Conservation (phyloP, 2,797 vertebrate species). For the Tangara arthus region DNA sequence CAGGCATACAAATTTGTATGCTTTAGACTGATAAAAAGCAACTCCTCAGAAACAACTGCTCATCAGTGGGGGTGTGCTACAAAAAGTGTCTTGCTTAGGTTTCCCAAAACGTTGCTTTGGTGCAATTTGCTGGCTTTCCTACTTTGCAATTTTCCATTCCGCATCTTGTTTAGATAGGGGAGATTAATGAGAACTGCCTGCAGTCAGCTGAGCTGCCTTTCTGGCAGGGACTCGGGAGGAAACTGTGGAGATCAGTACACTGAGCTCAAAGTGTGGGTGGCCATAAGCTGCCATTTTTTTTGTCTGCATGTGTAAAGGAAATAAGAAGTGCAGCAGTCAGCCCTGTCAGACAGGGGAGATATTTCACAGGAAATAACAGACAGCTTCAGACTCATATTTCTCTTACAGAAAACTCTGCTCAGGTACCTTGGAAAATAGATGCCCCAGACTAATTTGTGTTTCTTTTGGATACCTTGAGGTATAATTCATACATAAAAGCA, state of each 20-base stretch:
- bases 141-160: neutral
- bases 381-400: neutral
- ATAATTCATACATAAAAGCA: neutral
- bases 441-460: neutral
- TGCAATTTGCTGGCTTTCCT: neutral
- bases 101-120: neutral
- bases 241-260: constrained; percentile 36
- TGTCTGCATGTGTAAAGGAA: neutral
- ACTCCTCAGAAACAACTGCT: neutral
- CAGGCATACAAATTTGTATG: neutral
- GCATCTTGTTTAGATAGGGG: constrained; percentile 41
- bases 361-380: constrained; percentile 33
- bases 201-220: constrained; percentile 31
- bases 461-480: neutral
- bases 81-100: neutral
- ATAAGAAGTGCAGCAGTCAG: constrained; percentile 18
- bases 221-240: constrained; percentile 47
- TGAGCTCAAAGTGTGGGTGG: constrained; percentile 8
- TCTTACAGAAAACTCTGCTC: neutral
- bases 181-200: constrained; percentile 55
- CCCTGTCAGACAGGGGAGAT: constrained; percentile 10
- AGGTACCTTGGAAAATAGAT: neutral
- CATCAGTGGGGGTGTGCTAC: neutral
- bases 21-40: neutral
- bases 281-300: neutral